Base-by-base conservation (phyloP, 2,888 invertebrate genomes). In the Drosophila maculinotata region DNA sequence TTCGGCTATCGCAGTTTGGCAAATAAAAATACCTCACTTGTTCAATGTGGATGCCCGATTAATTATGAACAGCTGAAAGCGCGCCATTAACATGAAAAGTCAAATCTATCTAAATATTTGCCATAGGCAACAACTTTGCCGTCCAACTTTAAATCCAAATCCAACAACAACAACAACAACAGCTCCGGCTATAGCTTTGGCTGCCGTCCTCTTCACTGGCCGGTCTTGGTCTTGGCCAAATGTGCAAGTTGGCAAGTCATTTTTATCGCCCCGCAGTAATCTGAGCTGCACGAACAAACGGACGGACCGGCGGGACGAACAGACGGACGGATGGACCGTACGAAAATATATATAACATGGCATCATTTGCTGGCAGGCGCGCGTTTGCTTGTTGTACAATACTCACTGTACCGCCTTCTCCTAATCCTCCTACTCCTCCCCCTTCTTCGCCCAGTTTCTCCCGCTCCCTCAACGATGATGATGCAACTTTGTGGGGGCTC, bases 1-100 rank as follows among this genome's bases (percentile, higher is more conserved):
- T 78, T 64, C 63, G 65, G 56, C 49, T 66, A 76, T 79, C 71
- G 49, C 33, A 28, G 52, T 53, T 52, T 60, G 75, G 67, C 80
- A 59, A 81, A 81, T 77, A 83, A 79, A 83, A 83, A 83, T 86
- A 77, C 81, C 71, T 76, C 69, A 79, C 81, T 83, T 84, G 76
- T 83, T 74, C 65, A 70, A 59, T 70, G 78, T 70, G 84, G 84
- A 83, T 77, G 86, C 75, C 79, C 83, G 83, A 83, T 83, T 83
- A 83, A 83, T 83, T 83, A 86, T 83, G 81, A 83, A 83, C 83
- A 83, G 83, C 83, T 83, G 83, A 86, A 86, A 83, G 83, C 82
- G 81, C 86, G 86, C 86, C 83, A 83, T 83, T 83, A 83, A 83
- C 83, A 83, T 83, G 84, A 86, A 83, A 86, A 83, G 86, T 83